Base-by-base conservation (phyloP, 2,888 invertebrate genomes). In the Stenodema calcarata region DNA sequence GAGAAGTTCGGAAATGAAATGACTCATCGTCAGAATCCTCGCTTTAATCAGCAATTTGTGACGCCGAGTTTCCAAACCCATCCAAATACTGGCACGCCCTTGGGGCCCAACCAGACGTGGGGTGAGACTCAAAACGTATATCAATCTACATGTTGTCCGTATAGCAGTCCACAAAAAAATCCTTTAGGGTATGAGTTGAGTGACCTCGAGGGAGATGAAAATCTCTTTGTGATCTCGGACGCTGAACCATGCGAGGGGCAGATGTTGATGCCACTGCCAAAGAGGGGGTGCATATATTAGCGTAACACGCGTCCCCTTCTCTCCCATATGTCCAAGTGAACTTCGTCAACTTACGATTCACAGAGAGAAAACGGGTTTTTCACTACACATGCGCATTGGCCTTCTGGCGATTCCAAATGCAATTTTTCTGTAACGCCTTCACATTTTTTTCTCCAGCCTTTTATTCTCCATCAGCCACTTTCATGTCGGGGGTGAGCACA, bases 201-300 rank as follows among this genome's bases (percentile, higher is more conserved):
- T 82, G 82, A 82, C 82, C 82, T 82, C 82, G 82, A 54, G 82
- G 69, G 82, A 69, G 82, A 82, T 69, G 82, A 69, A 82, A 82
- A 82, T 69, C 82, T 82, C 82, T 62, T 82, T 82, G 82, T 82
- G 82, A 82, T 82, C 69, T 82, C 41, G 82, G 69, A 82, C 47
- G 80, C 80, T 42, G 62, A 41, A 78, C 41, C 44, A 23, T 44
- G 44, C 27, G 78, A 80, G 80, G 54, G 69, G 82, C 82, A 80
- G 80, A 80, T 80, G 80, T 80, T 54, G 44, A 23, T 44, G 70
- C 28, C 27, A 70, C 30, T 4, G 18, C 30, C 41, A 41, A 2
- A 35, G 75, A 70, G 81, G 82, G 82, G 69, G 62, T 82, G 82
- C 62, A 82, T 82, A 82, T 28, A 82, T 82, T 82, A 82, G 62